phyloP scores from a whole-genome alignment of 30 jellyfish, hydroid and myxozoan species.

The Haliclystus octoradiatus region DNA sequence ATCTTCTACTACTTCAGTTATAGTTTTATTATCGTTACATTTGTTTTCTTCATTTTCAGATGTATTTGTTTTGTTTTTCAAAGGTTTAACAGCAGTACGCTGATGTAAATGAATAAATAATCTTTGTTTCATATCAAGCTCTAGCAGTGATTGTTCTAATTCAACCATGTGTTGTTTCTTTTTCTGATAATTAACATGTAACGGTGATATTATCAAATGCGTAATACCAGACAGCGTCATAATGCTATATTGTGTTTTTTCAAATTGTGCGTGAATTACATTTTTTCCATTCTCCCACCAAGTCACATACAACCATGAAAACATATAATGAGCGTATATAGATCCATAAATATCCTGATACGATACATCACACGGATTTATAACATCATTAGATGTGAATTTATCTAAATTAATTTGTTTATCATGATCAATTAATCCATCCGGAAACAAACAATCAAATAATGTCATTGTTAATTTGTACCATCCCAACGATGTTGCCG shows the following conservation, averaged over 20 bases:
- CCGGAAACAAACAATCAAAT: neutral
- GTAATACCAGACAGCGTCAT: constrained; percentile 3
- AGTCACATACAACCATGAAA: constrained; percentile 13
- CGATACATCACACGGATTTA: neutral
- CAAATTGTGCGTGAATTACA: neutral
- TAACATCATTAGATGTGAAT: neutral
- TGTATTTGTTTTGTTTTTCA: no score
- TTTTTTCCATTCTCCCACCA: constrained; percentile 27
- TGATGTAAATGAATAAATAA: constrained; percentile 23
- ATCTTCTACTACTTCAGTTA: no score
- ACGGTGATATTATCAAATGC: neutral
- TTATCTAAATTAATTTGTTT: no score
- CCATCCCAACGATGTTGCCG: neutral
- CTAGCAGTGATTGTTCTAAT: constrained; percentile 12
- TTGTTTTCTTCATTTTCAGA: no score
- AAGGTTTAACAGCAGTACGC: no score
- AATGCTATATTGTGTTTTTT: neutral
- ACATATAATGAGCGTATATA: constrained; percentile 5
- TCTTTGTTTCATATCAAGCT: constrained; percentile 25
- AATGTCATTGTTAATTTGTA: neutral
- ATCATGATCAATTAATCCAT: neutral
- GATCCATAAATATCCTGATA: neutral
- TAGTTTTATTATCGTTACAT: no score
- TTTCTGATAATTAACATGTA: constrained; percentile 13
- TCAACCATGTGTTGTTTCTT: neutral